Conservation (phyloP, 2,113 vertebrate species). For the Onychorhynchus coronatus region DNA sequence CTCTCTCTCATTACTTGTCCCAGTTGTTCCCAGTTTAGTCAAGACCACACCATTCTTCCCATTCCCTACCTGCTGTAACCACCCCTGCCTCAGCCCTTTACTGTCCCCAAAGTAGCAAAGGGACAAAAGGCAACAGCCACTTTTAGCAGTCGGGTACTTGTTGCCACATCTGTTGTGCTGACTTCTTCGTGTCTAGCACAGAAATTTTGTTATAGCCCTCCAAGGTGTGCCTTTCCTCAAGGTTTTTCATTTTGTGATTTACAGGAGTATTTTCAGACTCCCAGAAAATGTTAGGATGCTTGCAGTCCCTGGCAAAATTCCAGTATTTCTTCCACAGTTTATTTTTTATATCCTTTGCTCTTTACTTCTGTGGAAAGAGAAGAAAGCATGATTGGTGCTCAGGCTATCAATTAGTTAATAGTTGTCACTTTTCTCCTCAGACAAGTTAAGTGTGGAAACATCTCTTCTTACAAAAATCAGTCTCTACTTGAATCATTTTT, state of each 20-base stretch:
- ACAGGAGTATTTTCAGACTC: not conserved
- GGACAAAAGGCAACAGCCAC: not conserved
- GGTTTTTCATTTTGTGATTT: not conserved
- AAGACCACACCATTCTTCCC: not conserved
- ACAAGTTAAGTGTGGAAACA: conserved; percentile 1
- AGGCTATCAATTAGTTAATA: conserved; percentile 1
- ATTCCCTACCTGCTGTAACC: not conserved
- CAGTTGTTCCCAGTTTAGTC: not conserved
- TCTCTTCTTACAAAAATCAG: not conserved
- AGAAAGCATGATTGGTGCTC: not conserved
- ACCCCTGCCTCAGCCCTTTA: not conserved
- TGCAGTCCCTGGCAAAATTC: not conserved
- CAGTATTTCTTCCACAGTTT: not conserved
- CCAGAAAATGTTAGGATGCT: not conserved
- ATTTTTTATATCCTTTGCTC: not conserved
- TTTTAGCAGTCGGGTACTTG: not conserved
- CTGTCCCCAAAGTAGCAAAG: not conserved
- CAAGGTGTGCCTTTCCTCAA: not conserved
- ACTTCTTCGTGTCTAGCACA: not conserved
- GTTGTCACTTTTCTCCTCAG: not conserved
- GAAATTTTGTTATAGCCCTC: not conserved
- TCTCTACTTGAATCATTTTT: not conserved
- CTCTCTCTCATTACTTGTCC: not conserved
- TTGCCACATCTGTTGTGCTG: not conserved
- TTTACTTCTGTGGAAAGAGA: not conserved